Evolutionary conservation across 2,113 vertebrate species (phyloP).

Genomic region (Strix aluco): DNA sequence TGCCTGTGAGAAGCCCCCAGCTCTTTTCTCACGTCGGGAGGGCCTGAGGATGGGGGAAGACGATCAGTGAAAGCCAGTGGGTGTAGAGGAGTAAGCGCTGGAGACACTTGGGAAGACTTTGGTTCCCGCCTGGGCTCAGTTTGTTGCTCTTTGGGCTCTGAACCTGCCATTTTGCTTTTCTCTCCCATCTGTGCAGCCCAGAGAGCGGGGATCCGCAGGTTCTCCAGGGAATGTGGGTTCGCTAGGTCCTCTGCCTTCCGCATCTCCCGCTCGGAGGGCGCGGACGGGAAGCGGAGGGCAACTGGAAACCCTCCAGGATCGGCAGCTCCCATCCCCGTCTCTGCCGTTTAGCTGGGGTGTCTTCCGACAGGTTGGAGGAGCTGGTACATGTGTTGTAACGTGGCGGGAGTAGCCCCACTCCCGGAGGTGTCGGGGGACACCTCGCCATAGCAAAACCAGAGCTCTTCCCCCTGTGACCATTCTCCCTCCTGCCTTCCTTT

Average conservation of each 20-base stretch:
- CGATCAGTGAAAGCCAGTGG: background rate
- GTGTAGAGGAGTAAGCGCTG: background rate
- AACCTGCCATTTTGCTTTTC: background rate
- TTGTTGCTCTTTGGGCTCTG: background rate
- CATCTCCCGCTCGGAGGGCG: background rate
- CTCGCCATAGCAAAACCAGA: background rate
- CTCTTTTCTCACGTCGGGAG: constrained; percentile 50
- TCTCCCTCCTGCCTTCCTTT: background rate
- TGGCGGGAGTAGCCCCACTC: background rate
- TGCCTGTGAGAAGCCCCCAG: constrained; percentile 51
- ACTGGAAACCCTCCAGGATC: background rate
- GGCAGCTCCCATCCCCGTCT: background rate
- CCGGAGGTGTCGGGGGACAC: background rate
- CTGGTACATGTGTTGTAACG: accelerated
- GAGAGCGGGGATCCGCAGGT: accelerated
- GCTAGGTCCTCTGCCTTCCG: background rate
- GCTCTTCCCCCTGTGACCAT: background rate
- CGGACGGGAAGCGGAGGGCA: background rate
- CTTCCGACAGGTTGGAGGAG: background rate
- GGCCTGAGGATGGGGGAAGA: constrained; percentile 17
- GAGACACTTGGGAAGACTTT: background rate
- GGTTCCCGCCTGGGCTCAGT: background rate
- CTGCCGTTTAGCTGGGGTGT: background rate
- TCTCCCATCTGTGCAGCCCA: background rate
- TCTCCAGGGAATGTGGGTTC: background rate